Evolutionary conservation across 2,113 vertebrate genomes (phyloP), one percentile per base, ranked within the genome.

Genomic region (Erpornis zantholeuca): DNA sequence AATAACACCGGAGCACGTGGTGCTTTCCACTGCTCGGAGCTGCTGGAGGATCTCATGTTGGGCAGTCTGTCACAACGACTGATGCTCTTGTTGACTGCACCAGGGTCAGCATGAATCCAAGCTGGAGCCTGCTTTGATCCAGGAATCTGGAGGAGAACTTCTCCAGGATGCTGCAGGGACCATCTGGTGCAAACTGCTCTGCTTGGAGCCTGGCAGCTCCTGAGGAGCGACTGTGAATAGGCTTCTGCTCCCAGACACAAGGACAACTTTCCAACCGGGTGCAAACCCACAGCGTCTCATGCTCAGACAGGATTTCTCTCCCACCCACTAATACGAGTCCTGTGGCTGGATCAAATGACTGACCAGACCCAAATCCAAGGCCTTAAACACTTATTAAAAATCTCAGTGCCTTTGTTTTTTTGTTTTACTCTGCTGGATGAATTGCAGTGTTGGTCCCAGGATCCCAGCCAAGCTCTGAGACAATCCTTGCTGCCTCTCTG

Each of bases 261-360:
- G 3, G 50, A 85, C 20, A 71, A 53, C 82, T 42, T 82, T 76
- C 57, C 94, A 76, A 93, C 35, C 3, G 2, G 69, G 25, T 87
- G 73, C 70, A 92, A 96, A 94, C 89, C 73, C 86, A 44, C 81
- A 90, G 70, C 0, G 0, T 15, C 72, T 82, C 68, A 85, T 40
- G 70, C 87, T 94, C 87, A 86, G 71, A 80, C 93, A 92, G 93
- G 56, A 86, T 73, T 96, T 83, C 47, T 92, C 85, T 94, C 85
- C 94, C 76, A 93, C 75, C 52, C 87, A 77, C 76, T 95, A 94
- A 93, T 70, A 65, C 0, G 1, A 95, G 70, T 77, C 90, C 91
- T 94, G 87, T 88, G 94, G 90, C 90, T 86, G 75, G 82, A 94
- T 90, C 90, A 94, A 95, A 77, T 93, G 93, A 88, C 93, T 40